These are phyloP conservation scores for Peromyscus eremicus DNA, from an alignment of 2,797 vertebrate species.

Conservation along the genomic window DNA sequence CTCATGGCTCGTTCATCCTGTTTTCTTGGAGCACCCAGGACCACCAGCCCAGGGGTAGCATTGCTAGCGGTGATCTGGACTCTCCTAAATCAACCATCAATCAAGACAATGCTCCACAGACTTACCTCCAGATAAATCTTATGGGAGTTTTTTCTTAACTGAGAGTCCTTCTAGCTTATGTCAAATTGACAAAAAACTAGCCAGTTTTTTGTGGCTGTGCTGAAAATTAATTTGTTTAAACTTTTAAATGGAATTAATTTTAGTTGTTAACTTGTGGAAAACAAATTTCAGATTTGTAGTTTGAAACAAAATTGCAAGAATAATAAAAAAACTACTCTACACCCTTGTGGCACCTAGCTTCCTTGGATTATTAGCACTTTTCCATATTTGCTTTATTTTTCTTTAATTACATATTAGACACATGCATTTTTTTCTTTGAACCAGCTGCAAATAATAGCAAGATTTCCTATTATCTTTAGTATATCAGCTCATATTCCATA, in stretches of 20 bases:
- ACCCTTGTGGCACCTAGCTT: background rate
- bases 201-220: background rate
- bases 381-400: conserved; percentile 38
- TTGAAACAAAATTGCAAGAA: conserved; percentile 37
- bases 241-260: conserved; percentile 9
- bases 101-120: background rate
- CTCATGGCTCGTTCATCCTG: background rate
- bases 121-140: background rate
- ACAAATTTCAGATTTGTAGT: conserved; percentile 32
- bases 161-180: background rate
- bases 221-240: conserved; percentile 9
- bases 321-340: background rate
- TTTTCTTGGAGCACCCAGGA: background rate
- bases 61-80: background rate
- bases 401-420: background rate
- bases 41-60: background rate
- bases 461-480: conserved; percentile 13
- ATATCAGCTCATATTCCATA: conserved; percentile 11
- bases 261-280: conserved; percentile 24
- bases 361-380: conserved; percentile 56
- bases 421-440: background rate
- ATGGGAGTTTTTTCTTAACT: background rate
- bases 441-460: background rate
- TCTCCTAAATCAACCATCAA: background rate
- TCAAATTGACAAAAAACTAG: background rate